A percentile compares a stretch with the other conserved stretches of the same genome.
Conservation (phyloP, 2,888 invertebrate genomes). For the Philopedon plagiatum region DNA sequence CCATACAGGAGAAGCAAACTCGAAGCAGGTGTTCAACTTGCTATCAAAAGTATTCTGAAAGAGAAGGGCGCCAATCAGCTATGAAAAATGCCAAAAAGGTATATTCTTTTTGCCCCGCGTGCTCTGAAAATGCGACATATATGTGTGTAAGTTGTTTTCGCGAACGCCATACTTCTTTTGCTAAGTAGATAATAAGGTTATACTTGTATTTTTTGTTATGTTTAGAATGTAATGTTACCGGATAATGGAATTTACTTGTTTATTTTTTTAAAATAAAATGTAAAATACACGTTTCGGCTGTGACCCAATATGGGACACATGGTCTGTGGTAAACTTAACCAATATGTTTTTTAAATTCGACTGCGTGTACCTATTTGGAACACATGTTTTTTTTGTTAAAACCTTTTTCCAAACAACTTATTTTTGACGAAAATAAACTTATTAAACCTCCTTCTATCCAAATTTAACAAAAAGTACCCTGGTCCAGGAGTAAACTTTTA, state of each 20-base stretch:
- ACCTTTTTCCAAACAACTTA: not conserved
- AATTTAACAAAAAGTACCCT: not conserved
- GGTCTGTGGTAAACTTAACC: too few species aligned
- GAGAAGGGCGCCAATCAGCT: not conserved
- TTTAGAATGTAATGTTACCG: too few species aligned
- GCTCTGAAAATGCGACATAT: not conserved
- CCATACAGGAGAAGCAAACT: not conserved
- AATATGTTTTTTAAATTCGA: too few species aligned
- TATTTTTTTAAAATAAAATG: too few species aligned
- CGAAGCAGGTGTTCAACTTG: not conserved
- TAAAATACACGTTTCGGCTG: too few species aligned
- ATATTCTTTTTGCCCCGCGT: constrained; percentile 1
- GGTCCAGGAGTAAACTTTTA: not conserved
- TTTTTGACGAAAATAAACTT: not conserved
- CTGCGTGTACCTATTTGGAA: too few species aligned
- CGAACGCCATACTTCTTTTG: not conserved
- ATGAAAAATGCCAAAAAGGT: constrained; percentile 1
- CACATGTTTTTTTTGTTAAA: too few species aligned
- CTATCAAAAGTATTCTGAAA: not conserved
- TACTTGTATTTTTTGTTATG: too few species aligned
- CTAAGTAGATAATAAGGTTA: too few species aligned
- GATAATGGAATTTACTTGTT: too few species aligned
- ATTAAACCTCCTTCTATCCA: not conserved
- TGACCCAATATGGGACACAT: too few species aligned
- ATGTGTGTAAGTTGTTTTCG: not conserved